Percentiles rank a stretch among this genome's conserved stretches.
phyloP scores from a whole-genome alignment of 2,113 vertebrate genomes.

The Asarcornis scutulata region DNA sequence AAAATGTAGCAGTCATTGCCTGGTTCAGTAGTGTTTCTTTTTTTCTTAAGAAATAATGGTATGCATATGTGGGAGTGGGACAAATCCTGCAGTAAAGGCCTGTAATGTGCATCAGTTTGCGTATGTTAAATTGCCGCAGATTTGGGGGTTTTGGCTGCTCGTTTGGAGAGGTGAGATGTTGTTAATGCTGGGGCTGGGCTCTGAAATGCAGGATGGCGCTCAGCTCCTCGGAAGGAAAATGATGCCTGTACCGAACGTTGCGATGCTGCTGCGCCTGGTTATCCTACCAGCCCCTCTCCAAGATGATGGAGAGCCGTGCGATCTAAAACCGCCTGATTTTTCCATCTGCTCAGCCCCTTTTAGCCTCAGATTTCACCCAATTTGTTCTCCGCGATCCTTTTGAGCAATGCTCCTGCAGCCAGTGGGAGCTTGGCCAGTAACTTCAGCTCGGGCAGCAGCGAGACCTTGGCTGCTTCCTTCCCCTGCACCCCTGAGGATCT shows the following conservation, averaged over 20 bases:
- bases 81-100: neutral
- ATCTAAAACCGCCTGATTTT: neutral
- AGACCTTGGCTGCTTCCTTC: neutral
- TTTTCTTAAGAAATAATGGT: neutral
- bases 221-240: neutral
- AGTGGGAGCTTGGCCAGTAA: neutral
- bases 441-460: neutral
- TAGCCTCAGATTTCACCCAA: no score
- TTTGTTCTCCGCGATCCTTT: neutral
- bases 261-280: neutral
- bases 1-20: neutral
- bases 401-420: neutral
- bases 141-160: neutral
- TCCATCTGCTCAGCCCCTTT: neutral
- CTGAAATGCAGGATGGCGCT: accelerated
- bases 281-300: accelerated
- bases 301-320: neutral
- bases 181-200: neutral
- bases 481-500: accelerated
- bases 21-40: neutral
- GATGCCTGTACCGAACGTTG: accelerated
- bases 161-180: neutral
- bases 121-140: neutral
- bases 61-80: neutral
- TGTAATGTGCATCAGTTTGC: neutral